Conservation (phyloP, 2,797 vertebrate species). For the Gymnoscopelus braueri region DNA sequence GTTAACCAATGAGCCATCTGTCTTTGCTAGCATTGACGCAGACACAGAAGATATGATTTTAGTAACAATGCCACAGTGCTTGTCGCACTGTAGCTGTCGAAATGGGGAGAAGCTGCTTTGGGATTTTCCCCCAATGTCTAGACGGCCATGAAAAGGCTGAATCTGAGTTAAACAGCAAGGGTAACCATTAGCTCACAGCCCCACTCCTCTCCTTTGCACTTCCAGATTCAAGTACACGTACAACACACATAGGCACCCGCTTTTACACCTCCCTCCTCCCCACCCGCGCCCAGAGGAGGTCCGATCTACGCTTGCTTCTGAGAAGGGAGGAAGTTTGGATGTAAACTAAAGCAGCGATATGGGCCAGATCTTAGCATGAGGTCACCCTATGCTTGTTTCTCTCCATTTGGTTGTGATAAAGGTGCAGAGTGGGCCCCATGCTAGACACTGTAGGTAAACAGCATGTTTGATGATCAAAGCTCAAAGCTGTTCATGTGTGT, state of each 20-base stretch:
- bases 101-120: too few species aligned
- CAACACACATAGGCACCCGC: not conserved
- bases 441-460: conserved; percentile 42
- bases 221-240: too few species aligned
- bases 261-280: not conserved
- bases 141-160: too few species aligned
- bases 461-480: conserved; percentile 33
- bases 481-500: not conserved
- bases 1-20: too few species aligned
- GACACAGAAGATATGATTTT: too few species aligned
- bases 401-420: conserved; percentile 32
- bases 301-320: conserved; percentile 16
- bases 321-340: conserved; percentile 51
- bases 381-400: conserved; percentile 40
- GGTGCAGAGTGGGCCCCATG: not conserved
- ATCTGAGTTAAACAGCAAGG: not conserved
- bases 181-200: too few species aligned
- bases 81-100: too few species aligned
- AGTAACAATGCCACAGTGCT: too few species aligned
- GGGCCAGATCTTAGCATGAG: conserved; percentile 42
- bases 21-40: too few species aligned
- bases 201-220: too few species aligned
- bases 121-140: too few species aligned
- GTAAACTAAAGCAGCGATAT: conserved; percentile 54
- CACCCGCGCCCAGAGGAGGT: conserved; percentile 3